A percentile compares a stretch with the other conserved stretches of the same genome.
Conservation (phyloP, 1,140 invertebrate species). For the Aphidius ervi region DNA sequence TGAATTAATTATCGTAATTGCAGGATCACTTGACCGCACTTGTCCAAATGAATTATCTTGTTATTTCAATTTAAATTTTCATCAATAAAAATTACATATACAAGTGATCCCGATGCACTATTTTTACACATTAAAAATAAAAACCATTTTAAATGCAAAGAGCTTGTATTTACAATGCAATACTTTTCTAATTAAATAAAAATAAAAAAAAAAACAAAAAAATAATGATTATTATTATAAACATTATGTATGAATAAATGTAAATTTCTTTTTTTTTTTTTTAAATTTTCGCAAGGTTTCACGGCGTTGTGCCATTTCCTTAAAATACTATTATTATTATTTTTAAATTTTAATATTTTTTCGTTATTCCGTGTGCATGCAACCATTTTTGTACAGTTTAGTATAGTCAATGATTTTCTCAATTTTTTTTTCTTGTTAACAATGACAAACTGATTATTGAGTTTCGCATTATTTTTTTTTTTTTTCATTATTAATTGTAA, state of each 20-base stretch:
- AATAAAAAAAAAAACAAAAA: constrained; percentile 21
- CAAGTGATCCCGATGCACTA: constrained; percentile 28
- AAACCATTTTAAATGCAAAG: constrained; percentile 40
- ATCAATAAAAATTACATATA: no score
- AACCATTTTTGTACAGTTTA: constrained; percentile 32
- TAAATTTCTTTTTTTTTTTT: constrained; percentile 26
- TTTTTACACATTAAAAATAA: constrained; percentile 21
- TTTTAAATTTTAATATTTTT: constrained; percentile 18
- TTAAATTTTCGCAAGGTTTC: constrained; percentile 10
- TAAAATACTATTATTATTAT: constrained; percentile 18
- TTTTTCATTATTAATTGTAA: no score
- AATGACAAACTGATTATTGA: no score
- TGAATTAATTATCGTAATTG: constrained; percentile 14
- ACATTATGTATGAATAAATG: constrained; percentile 32
- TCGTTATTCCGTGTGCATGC: constrained; percentile 36
- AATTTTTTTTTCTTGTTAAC: no score
- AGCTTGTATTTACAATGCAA: constrained; percentile 38
- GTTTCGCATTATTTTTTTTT: no score
- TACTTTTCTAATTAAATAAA: constrained; percentile 36
- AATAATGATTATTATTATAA: constrained; percentile 1
- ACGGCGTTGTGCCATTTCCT: constrained; percentile 37
- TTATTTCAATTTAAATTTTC: no score
- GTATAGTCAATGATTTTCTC: constrained; percentile 11
- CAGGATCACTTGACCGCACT: not conserved
- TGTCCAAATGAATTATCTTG: not conserved